Base-by-base conservation (phyloP, 2,113 vertebrate genomes). In the Syngnathus scovelli region DNA sequence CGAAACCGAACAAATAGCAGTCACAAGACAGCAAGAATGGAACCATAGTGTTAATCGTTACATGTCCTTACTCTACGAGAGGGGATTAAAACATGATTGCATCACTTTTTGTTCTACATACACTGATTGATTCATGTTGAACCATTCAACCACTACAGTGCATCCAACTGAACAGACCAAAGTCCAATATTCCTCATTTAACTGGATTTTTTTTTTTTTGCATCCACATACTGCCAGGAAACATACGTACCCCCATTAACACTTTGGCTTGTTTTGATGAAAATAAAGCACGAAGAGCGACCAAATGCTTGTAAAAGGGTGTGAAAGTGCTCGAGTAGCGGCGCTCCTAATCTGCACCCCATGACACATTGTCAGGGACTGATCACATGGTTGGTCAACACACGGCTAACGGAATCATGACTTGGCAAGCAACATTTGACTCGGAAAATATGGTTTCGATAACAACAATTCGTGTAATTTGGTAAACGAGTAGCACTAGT, bases 351-450 rank as follows among this genome's bases (percentile, higher is more conserved):
- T 89, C 85, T 87, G 74, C 69, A 86, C 77, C 86, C 78, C 88
- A 88, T 89, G 86, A 89, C 88, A 86, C 73, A 19, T 78, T 84
- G 85, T 89, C 88, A 89, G 81, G 74, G 78, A 83, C 73, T 71
- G 88, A 79, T 89, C 88, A 89, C 88, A 88, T 88, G 88, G 77
- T 79, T 66, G 67, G 61, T 74, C 78, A 79, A 86, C 86, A 87
- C 79, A 89, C 65, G 81, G 80, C 85, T 72, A 73, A 84, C 72
- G 79, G 84, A 84, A 83, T 81, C 84, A 82, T 89, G 86, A 89
- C 85, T 88, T 79, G 79, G 85, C 86, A 88, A 49, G 80, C 86
- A 66, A 61, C 70, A 76, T 76, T 36, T 78, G 80, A 80, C 83
- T 64, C 64, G 68, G 54, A 37, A 52, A 75, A 68, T 13, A 62